Evolutionary conservation across 2,797 vertebrate genomes (phyloP), one percentile per base, ranked within the genome.

Genomic region (Gorsachius magnificus): DNA sequence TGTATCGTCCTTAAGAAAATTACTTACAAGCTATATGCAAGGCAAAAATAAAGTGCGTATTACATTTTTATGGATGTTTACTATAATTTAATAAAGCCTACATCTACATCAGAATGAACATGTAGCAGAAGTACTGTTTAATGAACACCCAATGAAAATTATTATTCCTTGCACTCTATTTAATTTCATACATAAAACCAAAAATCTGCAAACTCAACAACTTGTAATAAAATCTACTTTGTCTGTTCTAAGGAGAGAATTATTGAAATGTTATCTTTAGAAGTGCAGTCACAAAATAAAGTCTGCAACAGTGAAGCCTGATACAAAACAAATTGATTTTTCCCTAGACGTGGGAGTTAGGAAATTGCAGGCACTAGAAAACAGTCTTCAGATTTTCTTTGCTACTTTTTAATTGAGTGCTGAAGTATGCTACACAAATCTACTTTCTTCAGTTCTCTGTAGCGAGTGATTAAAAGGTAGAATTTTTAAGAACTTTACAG

Each of bases 281-380:
- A 95, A 89, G 51, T 97, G 58, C 9, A 87, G 72, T 61, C 84
- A 94, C 54, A 84, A 92, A 97, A 69, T 74, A 92, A 88, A 90
- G 29, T 78, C 61, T 93, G 61, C 84, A 87, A 85, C 64, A 92
- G 24, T 53, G 68, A 88, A 88, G 84, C 45, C 33, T 90, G 90
- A 76, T 83, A 94, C 29, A 96, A 85, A 88, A 77, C 2, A 51
- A 90, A 87, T 84, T 88, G 61, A 74, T 81, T 95, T 95, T 91
- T 94, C 69, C 69, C 46, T 36, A 88, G 66, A 33, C 20, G 61
- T 31, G 35, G 69, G 64, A 82, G 53, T 91, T 65, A 54, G 31
- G 69, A 95, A 93, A 78, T 75, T 85, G 92, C 78, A 96, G 92
- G 54, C 64, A 77, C 51, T 89, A 90, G 50, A 51, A 96, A 95